Conservation (phyloP, 2,113 vertebrate species). For the Caloenas nicobarica region DNA sequence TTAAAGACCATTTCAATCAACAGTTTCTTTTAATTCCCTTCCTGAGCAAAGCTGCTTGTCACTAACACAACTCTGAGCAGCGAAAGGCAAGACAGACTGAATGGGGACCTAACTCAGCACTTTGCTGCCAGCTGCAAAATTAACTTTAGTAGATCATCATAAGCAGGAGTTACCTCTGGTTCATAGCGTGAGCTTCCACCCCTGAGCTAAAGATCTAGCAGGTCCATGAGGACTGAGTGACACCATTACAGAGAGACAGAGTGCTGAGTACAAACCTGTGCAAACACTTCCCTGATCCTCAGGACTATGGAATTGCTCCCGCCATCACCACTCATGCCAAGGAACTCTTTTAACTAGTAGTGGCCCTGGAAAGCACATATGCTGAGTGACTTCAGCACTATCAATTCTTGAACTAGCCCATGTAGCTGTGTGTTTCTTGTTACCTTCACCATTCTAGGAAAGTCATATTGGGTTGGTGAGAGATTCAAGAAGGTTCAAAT, state of each 20-base stretch:
- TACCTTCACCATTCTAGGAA: not conserved
- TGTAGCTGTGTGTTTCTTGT: not conserved
- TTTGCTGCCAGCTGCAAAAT: not conserved
- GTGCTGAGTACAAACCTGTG: not conserved
- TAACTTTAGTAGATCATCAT: not conserved
- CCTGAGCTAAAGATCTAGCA: not conserved
- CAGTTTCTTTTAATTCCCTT: not conserved
- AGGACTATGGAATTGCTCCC: not conserved
- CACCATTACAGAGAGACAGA: not conserved
- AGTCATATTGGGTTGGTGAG: not conserved
- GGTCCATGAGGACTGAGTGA: not conserved
- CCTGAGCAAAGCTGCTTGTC: not conserved
- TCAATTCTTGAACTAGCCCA: not conserved
- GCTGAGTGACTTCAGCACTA: not conserved
- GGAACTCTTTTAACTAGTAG: not conserved
- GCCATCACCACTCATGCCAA: not conserved
- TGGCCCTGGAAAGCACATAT: not conserved
- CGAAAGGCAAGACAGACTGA: not conserved
- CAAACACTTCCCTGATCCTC: not conserved
- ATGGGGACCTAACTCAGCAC: not conserved
- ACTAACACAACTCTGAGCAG: not conserved
- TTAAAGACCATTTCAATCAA: constrained; percentile 1
- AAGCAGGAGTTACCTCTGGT: not conserved
- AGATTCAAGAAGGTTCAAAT: not conserved
- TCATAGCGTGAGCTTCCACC: not conserved